Evolutionary conservation across 2,113 vertebrate genomes (phyloP), one percentile per base, ranked within the genome.

Genomic region (Oncorhynchus clarkii): DNA sequence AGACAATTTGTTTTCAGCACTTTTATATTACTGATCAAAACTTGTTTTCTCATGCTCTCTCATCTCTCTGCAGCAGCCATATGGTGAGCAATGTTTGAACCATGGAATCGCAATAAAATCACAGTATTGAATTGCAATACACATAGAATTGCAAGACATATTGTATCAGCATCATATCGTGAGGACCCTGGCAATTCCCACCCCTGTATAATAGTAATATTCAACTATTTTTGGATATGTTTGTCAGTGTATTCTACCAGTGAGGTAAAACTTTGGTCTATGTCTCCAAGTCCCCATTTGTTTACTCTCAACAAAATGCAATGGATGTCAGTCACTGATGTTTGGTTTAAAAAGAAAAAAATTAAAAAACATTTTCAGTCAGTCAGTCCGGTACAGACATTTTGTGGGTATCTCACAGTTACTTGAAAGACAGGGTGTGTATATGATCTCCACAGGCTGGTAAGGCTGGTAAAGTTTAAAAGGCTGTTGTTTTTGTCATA

Each of bases 401-500:
- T 57, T 60, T 86, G 84, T 86, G 84, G 84, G 82, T 81, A 86
- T 86, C 84, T 86, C 84, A 84, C 84, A 86, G 82, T 73, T 31
- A 27, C 16, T 29, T 68, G 67, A 68, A 31, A 34, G 31, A 68
- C 31, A 39, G 27, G 67, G 67, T 31, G 14, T 39, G 18, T n/a
- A 68, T 34, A 18, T 54, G 51, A 67, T 62, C 73, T 64, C 71
- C 68, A 76, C 59, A 72, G 73, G 62, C 81, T 60, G 64, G 51
- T 66, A 57, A 72, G 73, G 62, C 81, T 60, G 64, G 51, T 66
- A 57, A 67, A 67, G 62, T 78, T 75, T 84, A 82, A 86, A 86
- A 82, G 29, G 59, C 57, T 62, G 57, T 74, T 74, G 65, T 81
- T 80, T 81, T 84, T 68, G 74, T 67, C 76, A 69, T 16, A 70